Base-by-base conservation (phyloP, 2,797 vertebrate species). In the Sibirionetta formosa region DNA sequence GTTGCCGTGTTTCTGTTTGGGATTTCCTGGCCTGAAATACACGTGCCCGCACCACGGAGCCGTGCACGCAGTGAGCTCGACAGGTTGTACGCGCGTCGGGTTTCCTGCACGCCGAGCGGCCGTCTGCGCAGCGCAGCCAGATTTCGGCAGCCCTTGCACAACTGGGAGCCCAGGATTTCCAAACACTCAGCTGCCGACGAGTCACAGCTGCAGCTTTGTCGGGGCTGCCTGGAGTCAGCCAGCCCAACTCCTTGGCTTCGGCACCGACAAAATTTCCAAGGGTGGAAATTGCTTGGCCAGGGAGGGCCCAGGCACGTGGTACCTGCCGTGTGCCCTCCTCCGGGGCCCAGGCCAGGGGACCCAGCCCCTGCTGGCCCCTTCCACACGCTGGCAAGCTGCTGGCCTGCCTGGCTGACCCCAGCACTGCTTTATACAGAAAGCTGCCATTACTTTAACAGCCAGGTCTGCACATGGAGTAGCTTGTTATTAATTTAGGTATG, bases 21-120 rank as follows among this genome's bases (percentile, higher is more conserved):
- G 80, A 71, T 95, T 95, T 96, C 82, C 90, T 91, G 93, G 50
- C 61, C 72, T 51, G 38, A 66, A 86, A 79, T n/a, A 46, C 58
- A 79, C 22, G 51, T 4, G 15, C 27, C 36, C 38, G 50, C 14
- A 36, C 61, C 44, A 22, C 36, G 33, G 33, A 69, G 84, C 66
- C 58, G 46, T 0, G 1, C 50, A 56, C 6, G n/a, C 1, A 5
- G 50, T 42, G 19, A 83, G 36, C 26, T 44, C 9, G 2, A 42
- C 63, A 31, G 72, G 76, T 75, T 81, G 13, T 7, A 2, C 1
- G 5, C 1, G 0, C n/a, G 23, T 50, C 65, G 33, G 23, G 54
- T 20, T 63, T 44, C 88, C 3, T 0, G 36, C 40, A 5, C 14
- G 5, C 0, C 4, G 54, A 40, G 69, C 31, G 14, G 72, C 10